Conservation (phyloP, 2,797 vertebrate species). For the Acipenser oxyrinchus region DNA sequence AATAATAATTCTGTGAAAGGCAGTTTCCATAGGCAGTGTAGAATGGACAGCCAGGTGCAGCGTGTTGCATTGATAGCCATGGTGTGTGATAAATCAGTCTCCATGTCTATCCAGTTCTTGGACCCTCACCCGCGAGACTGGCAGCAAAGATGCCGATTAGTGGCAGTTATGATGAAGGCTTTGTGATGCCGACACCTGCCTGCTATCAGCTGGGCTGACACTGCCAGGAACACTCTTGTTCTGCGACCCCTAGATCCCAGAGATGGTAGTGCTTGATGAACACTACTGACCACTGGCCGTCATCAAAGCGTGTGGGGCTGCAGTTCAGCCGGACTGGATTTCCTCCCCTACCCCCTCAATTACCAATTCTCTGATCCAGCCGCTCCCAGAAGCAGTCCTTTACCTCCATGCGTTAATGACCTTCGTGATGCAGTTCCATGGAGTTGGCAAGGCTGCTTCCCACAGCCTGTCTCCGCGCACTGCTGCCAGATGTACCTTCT, state of each 20-base stretch:
- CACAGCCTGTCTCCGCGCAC: slow-evolving; percentile 24
- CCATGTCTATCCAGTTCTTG: slow-evolving; percentile 10
- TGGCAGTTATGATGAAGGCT: slow-evolving; percentile 21
- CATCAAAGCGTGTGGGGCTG: not conserved
- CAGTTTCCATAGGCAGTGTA: too few species aligned
- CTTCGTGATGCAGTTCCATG: not conserved
- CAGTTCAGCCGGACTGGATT: not conserved
- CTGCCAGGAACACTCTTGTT: slow-evolving; percentile 7
- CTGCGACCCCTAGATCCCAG: not conserved
- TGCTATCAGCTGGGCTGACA: slow-evolving; percentile 14
- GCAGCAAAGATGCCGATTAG: slow-evolving; percentile 25
- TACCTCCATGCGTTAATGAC: too few species aligned
- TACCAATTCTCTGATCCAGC: not conserved
- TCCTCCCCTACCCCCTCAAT: not conserved
- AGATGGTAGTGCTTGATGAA: too few species aligned
- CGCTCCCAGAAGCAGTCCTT: too few species aligned
- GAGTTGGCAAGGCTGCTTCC: slow-evolving; percentile 28
- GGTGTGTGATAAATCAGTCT: slow-evolving; percentile 19
- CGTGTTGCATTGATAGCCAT: too few species aligned
- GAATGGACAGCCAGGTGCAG: too few species aligned
- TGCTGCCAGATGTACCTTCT: slow-evolving; percentile 26
- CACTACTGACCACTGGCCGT: not conserved
- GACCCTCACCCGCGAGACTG: slow-evolving; percentile 23
- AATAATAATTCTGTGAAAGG: too few species aligned
- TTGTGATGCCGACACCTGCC: slow-evolving; percentile 1